phyloP scores from a whole-genome alignment of 1,140 invertebrate species.

The Drosophila watanabei region DNA sequence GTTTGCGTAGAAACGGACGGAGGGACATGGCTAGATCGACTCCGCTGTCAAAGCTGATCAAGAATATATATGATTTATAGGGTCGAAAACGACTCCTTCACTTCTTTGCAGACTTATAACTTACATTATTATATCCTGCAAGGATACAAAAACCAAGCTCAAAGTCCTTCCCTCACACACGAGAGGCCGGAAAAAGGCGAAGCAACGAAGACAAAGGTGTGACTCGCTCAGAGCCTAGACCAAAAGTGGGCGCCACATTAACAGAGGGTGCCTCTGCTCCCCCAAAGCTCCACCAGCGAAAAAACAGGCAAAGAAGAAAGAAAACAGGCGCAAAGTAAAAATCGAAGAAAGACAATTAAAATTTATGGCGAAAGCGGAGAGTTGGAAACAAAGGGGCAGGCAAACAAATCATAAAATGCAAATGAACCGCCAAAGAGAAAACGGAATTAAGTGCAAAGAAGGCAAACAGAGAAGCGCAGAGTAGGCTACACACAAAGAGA shows the following conservation, averaged over 20 bases:
- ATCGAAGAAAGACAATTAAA: constrained; percentile 82
- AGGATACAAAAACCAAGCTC: not conserved
- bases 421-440: constrained; percentile 34
- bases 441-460: constrained; percentile 12
- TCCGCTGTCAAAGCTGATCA: too few relatives aligned
- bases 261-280: not conserved
- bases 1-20: too few relatives aligned
- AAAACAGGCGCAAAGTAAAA: constrained; percentile 65
- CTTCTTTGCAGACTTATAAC: too few relatives aligned
- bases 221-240: constrained; percentile 36
- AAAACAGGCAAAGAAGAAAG: constrained; percentile 29
- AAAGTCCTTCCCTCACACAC: not conserved
- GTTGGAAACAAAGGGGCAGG: constrained; percentile 49
- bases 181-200: not conserved
- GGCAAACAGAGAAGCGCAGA: constrained; percentile 54
- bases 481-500: constrained; percentile 53
- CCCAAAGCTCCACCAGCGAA: not conserved
- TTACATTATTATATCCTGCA: too few relatives aligned
- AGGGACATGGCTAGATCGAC: too few relatives aligned
- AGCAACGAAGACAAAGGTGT: constrained; percentile 51
- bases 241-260: constrained; percentile 10
- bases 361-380: constrained; percentile 68
- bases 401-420: constrained; percentile 59
- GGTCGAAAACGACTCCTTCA: too few relatives aligned
- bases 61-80: too few relatives aligned